Evolutionary conservation across 2,113 vertebrate species (phyloP).

Genomic region (Oncorhynchus masou): DNA sequence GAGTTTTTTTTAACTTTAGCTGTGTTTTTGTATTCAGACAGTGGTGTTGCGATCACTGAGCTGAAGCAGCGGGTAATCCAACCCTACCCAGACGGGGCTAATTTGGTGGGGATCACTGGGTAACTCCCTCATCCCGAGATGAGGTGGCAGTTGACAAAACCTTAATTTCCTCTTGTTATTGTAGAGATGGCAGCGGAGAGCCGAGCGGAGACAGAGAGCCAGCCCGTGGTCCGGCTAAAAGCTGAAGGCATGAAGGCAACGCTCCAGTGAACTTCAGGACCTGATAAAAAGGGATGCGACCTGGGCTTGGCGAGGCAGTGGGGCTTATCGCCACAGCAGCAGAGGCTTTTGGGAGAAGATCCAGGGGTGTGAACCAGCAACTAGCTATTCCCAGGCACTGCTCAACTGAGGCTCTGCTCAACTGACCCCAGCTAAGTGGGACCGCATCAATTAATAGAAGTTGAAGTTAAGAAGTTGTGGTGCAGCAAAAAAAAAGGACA

Average conservation of each 20-base stretch:
- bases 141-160: slow-evolving; percentile 70
- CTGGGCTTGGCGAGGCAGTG: slow-evolving; percentile 54
- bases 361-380: slow-evolving; percentile 55
- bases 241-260: slow-evolving; percentile 72
- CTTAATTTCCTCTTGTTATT: slow-evolving; percentile 77
- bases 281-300: slow-evolving; percentile 73
- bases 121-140: slow-evolving; percentile 60
- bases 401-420: slow-evolving; percentile 14
- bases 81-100: slow-evolving; percentile 47
- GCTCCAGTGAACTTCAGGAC: slow-evolving; percentile 64
- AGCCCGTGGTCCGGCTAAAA: slow-evolving; percentile 58
- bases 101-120: slow-evolving; percentile 69
- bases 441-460: neutral
- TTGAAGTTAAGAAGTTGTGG: too few relatives aligned
- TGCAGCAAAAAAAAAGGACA: too few relatives aligned
- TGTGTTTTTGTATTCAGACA: neutral
- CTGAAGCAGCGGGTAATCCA: slow-evolving; percentile 19
- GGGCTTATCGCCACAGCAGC: slow-evolving; percentile 55
- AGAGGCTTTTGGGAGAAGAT: slow-evolving; percentile 56
- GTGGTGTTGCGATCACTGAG: neutral
- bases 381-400: slow-evolving; percentile 19
- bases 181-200: slow-evolving; percentile 56
- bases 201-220: neutral
- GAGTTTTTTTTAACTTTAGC: neutral
- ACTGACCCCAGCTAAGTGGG: neutral